Base-by-base conservation (phyloP, 2,113 vertebrate genomes). In the Cyprinodon brontotheroides region DNA sequence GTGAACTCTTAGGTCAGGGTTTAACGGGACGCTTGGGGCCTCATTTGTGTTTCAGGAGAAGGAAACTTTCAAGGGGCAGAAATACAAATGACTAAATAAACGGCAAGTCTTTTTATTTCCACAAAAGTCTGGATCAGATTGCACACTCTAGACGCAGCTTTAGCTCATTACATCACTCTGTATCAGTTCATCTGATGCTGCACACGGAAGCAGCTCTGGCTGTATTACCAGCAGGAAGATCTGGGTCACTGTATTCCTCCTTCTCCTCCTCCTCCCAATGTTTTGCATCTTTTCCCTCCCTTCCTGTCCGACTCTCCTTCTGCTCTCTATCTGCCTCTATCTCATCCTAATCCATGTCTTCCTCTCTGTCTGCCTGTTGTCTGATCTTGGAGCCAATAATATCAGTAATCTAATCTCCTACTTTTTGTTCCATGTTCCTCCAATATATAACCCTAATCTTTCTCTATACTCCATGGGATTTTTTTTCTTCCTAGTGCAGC, bases 21-120 rank as follows among this genome's bases (percentile, higher is more conserved):
- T 86, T 87, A 90, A 85, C 79, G 0, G 85, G 83, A 82, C 22
- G 62, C 85, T 85, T 14, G 70, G 88, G 85, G 87, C 78, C 85
- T 91, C 86, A 86, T 91, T 91, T 90, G 79, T 90, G 82, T 86
- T 85, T 86, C 73, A 68, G 75, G 75, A 85, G 48, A 79, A 29
- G 29, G 29, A 29, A 81, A 68, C 75, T 73, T 72, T 66, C 53
- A 70, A 67, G 78, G 82, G 75, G 65, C 82, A 57, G 50, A 57
- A 41, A 47, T 10, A 47, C 22, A 66, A 45, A 63, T 50, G 47
- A 73, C 40, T 40, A 65, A 64, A 71, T 15, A 73, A 43, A 57
- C 50, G 6, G 68, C 73, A 61, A 57, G 20, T 76, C n/a, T 29
- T 12, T 11, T 36, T n/a, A 47, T 75, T 41, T 73, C 77, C 47